Evolutionary conservation across 2,888 invertebrate species (phyloP).

Genomic region (Synergus gifuensis): DNA sequence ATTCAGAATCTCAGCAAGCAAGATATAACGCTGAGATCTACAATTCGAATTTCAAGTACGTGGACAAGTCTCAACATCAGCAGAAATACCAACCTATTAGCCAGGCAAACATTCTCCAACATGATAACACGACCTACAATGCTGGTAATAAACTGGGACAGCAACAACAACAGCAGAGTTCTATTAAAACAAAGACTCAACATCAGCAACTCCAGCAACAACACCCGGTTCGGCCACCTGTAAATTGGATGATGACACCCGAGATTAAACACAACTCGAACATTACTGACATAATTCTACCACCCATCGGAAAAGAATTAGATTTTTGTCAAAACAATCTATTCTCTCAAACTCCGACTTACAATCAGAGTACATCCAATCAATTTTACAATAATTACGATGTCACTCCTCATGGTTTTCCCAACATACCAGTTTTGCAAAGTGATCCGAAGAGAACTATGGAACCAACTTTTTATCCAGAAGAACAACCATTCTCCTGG

Average conservation of each 20-base stretch:
- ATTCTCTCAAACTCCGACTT: conserved; percentile 71
- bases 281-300: conserved; percentile 77
- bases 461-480: conserved; percentile 67
- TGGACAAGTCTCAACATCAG: conserved; percentile 66
- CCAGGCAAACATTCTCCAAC: conserved; percentile 66
- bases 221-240: conserved; percentile 77
- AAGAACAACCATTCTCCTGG: conserved; percentile 81
- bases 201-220: conserved; percentile 72
- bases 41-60: conserved; percentile 70
- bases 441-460: conserved; percentile 68
- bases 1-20: conserved; percentile 62
- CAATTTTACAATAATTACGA: conserved; percentile 77
- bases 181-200: conserved; percentile 58
- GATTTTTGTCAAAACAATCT: conserved; percentile 76
- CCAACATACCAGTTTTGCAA: conserved; percentile 72
- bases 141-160: conserved; percentile 47
- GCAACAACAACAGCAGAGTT: conserved; percentile 55
- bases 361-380: conserved; percentile 73
- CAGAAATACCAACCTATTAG: conserved; percentile 70
- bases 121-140: conserved; percentile 50
- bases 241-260: conserved; percentile 83
- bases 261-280: conserved; percentile 77
- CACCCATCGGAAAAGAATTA: conserved; percentile 77
- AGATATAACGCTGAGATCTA: conserved; percentile 71
- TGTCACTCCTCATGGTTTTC: conserved; percentile 69